Evolutionary conservation across 1,140 invertebrate species (phyloP), one percentile per base, ranked within the genome.

Genomic region (Hesperophylax magnus): DNA sequence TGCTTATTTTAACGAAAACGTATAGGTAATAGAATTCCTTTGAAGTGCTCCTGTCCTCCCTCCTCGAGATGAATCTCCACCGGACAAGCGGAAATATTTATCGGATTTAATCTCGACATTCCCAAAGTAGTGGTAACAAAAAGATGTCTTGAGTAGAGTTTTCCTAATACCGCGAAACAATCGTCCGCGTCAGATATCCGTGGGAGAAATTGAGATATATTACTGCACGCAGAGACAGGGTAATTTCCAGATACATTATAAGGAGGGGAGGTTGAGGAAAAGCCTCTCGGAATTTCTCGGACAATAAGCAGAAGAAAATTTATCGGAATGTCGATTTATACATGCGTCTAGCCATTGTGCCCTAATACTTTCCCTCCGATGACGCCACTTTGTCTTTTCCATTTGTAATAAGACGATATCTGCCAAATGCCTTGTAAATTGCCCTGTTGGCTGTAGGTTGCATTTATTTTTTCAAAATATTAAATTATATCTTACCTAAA

Each of bases 281-380:
- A 78, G 31, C 75, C 54, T 39, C 58, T 22, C 3, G 24, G 75
- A 63, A 78, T 69, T 77, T 72, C 60, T 81, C 52, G 63, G 80
- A 81, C 80, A 78, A 81, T 81, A 78, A 81, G 56, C 74, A 78
- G 80, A 81, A 63, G 47, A 77, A 65, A 81, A 81, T 78, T 77
- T 81, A 81, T 81, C 63, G 76, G 67, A 78, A 72, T 72, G 56
- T 75, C 67, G 75, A 81, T 81, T 81, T 81, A 81, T 81, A n/a
- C n/a, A 54, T 74, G 11, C 65, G 60, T 72, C 53, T 56, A n/a
- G 1, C 18, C 72, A 60, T 58, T 76, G 71, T 58, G 22, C 72
- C 54, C 54, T 4, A 61, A 54, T 58, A 34, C 52, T 52, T 71
- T 47, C 39, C 67, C 22, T 31, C 63, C 9, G 27, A 67, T 65